Base-by-base conservation (phyloP, 2,797 vertebrate species). In the Petrocephalus sullivani region DNA sequence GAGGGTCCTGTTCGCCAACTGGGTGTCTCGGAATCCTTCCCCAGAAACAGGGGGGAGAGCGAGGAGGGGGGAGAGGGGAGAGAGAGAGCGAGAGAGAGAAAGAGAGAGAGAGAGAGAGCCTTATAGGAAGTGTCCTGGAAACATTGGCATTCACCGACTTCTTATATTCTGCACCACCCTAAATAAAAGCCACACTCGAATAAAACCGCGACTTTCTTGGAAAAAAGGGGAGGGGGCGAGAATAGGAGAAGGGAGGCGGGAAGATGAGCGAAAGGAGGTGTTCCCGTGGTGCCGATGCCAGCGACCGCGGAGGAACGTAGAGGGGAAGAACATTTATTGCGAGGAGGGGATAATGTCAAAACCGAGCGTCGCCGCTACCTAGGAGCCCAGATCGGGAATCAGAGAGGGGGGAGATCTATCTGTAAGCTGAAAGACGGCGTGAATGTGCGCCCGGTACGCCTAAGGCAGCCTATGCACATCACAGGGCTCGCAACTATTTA, bases 261-360 rank as follows among this genome's bases (percentile, higher is more conserved):
- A 86, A 58, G 84, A 86, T 86, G 84, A 57, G 23, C 84, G 2
- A 37, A 33, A 86, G 84, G 84, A 86, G 56, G 84, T 23, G 84
- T 58, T 60, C 28, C 84, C 46, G 84, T 57, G 84, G 14, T 86
- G 53, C 84, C 84, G 28, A 58, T 41, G 37, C 23, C 33, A 28
- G 49, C 53, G 81, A 83, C 46, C 49, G 51, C 53, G 51, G 92
- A 93, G 94, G 89, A 51, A 84, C 89, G 86, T 89, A 88, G 87
- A 85, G 87, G 87, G 82, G 86, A 85, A 82, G 84, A 56, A 88
- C 75, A 88, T 60, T 90, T 87, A 87, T 87, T 89, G 90, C 93
- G 94, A 96, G 94, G 93, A 92, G 91, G 92, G 56, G 89, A 90
- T 94, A 94, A 95, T 93, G 92, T 94, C 91, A 94, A 93, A 92